phyloP scores from a whole-genome alignment of 2,113 vertebrate species.

The Corythoichthys haematopterus region DNA sequence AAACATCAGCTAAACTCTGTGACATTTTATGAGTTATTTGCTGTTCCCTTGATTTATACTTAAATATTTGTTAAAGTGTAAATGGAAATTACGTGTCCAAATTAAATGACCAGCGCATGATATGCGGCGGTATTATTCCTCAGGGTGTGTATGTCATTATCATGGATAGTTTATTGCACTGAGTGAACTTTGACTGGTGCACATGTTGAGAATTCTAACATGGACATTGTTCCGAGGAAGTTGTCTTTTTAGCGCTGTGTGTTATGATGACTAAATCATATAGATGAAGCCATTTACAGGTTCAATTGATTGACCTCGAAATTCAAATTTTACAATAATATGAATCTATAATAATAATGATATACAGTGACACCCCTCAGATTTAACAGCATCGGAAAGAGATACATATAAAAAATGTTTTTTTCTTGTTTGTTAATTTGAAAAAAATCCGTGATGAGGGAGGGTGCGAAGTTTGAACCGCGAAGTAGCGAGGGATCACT shows the following conservation, averaged over 20 bases:
- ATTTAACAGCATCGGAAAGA: too few relatives aligned
- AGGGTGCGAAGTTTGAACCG: too few relatives aligned
- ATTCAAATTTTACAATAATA: too few relatives aligned
- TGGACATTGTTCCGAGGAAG: constrained; percentile 42
- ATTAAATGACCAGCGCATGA: constrained; percentile 14
- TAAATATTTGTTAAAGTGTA: background rate
- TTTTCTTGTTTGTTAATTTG: too few relatives aligned
- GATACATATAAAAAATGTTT: too few relatives aligned
- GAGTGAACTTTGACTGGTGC: constrained; percentile 63
- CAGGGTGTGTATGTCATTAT: constrained; percentile 36
- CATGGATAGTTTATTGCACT: constrained; percentile 46
- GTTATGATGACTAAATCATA: background rate
- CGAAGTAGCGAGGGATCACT: too few relatives aligned
- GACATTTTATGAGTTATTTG: constrained; percentile 42
- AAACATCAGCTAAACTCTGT: constrained; percentile 45
- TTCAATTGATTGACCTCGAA: too few relatives aligned
- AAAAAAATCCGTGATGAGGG: too few relatives aligned
- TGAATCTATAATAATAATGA: too few relatives aligned
- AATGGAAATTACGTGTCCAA: background rate
- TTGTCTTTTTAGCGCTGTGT: background rate
- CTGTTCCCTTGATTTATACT: background rate
- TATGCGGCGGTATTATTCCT: constrained; percentile 12
- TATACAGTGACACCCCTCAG: too few relatives aligned
- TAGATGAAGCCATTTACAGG: background rate
- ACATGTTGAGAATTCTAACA: constrained; percentile 23